A percentile compares a stretch with the other conserved stretches of the same genome.
Conservation (phyloP, 2,797 vertebrate genomes). For the Prunella strophiata region DNA sequence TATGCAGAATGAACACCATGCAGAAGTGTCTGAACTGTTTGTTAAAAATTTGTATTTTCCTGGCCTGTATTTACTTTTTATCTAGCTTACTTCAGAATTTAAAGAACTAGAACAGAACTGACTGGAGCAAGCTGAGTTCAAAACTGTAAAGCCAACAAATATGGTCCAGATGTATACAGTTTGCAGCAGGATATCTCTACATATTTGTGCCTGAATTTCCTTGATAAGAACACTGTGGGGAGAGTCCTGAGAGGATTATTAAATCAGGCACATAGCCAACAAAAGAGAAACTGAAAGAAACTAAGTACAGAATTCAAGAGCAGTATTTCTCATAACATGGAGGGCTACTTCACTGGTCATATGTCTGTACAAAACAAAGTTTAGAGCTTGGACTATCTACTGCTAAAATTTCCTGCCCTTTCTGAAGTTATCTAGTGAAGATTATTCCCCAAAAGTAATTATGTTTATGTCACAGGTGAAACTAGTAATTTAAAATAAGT, state of each 20-base stretch:
- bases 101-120: not conserved
- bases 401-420: not conserved
- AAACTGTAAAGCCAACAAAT: not conserved
- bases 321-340: not conserved
- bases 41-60: not conserved
- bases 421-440: not conserved
- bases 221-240: not conserved
- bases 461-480: not conserved
- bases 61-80: not conserved
- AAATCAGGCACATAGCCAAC: not conserved
- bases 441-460: slow-evolving; percentile 6
- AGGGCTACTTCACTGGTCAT: not conserved
- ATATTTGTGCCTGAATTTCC: not conserved
- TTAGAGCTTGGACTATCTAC: not conserved
- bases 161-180: rapidly evolving
- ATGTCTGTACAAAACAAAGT: not conserved
- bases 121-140: not conserved
- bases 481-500: not conserved
- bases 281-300: not conserved
- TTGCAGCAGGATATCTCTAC: not conserved
- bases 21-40: not conserved
- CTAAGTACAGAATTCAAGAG: not conserved
- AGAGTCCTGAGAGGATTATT: not conserved
- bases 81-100: not conserved
- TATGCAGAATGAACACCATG: not conserved